Evolutionary conservation across 2,888 invertebrate genomes (phyloP).

Genomic region (Leucoma salicis): DNA sequence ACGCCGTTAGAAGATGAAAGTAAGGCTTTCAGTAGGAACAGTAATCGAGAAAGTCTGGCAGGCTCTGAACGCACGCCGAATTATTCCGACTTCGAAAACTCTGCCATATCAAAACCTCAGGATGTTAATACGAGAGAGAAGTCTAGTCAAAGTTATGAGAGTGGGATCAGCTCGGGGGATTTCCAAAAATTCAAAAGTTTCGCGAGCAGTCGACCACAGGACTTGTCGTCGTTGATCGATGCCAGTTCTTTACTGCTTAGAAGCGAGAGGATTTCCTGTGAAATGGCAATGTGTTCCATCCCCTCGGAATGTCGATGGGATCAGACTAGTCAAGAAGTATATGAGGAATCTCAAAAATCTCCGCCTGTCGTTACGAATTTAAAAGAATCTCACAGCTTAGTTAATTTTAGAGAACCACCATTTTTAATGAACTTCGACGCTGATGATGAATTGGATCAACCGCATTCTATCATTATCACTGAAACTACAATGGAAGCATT

Average conservation of each 20-base stretch:
- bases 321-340: constrained; percentile 37
- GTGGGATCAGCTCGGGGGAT: constrained; percentile 55
- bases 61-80: constrained; percentile 47
- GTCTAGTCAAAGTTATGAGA: constrained; percentile 56
- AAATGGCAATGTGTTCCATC: constrained; percentile 37
- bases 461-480: constrained; percentile 73
- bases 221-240: constrained; percentile 58
- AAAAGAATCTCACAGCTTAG: constrained; percentile 63
- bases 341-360: constrained; percentile 47
- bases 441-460: constrained; percentile 71
- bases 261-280: constrained; percentile 57
- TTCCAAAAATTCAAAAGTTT: constrained; percentile 61
- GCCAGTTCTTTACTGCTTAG: constrained; percentile 55
- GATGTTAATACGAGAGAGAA: constrained; percentile 47
- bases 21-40: constrained; percentile 43
- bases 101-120: constrained; percentile 56
- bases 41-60: constrained; percentile 42
- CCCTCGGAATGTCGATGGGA: constrained; percentile 25
- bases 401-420: constrained; percentile 46
- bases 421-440: constrained; percentile 58
- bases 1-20: constrained; percentile 50
- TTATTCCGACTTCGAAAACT: constrained; percentile 62
- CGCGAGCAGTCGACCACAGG: constrained; percentile 56
- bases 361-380: constrained; percentile 61
- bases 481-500: constrained; percentile 53